Base-by-base conservation (phyloP, 2,113 vertebrate genomes). In the Phycodurus eques region DNA sequence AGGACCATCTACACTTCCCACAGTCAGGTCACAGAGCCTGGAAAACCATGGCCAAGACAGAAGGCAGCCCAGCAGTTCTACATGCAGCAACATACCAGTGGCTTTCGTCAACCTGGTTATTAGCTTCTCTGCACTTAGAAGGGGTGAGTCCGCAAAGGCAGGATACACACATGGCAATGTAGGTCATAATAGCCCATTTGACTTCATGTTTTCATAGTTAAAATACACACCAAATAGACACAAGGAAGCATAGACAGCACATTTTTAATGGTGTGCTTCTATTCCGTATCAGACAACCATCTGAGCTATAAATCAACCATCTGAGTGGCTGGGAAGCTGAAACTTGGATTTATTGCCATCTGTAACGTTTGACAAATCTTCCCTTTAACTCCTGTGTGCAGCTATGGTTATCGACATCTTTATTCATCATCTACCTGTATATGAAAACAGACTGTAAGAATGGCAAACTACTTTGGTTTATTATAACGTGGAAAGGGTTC, bases 71-170 rank as follows among this genome's bases (percentile, higher is more conserved):
- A 74, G 74, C 60, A 74, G 59, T 76, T 80, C 74, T 71, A 68
- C 84, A 82, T 81, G 60, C 10, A 79, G 74, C 76, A 70, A 60
- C 87, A 91, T 92, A 70, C 90, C 85, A 10, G 89, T 87, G 90
- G 91, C 84, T 92, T 91, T 90, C 89, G 70, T 77, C 68, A 63
- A 90, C 83, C 80, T 77, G 71, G 71, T 75, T 76, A 90, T 91
- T 91, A 90, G 71, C 67, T 71, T 60, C 15, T 8, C 74, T 78
- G 67, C 70, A 76, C 70, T 67, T 31, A 71, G 43, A 0, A 72
- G 17, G 70, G 76, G 74, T 47, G 73, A 72, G 72, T 73, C 76
- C 80, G 74, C 35, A 0, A 74, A 35, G 49, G 49, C 70, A 64
- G 44, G 27, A 77, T 19, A 33, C 2, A 46, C 54, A 31, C 75